A percentile compares a stretch with the other conserved stretches of the same genome.
Conservation (phyloP, 2,113 vertebrate genomes). For the Nerophis ophidion region DNA sequence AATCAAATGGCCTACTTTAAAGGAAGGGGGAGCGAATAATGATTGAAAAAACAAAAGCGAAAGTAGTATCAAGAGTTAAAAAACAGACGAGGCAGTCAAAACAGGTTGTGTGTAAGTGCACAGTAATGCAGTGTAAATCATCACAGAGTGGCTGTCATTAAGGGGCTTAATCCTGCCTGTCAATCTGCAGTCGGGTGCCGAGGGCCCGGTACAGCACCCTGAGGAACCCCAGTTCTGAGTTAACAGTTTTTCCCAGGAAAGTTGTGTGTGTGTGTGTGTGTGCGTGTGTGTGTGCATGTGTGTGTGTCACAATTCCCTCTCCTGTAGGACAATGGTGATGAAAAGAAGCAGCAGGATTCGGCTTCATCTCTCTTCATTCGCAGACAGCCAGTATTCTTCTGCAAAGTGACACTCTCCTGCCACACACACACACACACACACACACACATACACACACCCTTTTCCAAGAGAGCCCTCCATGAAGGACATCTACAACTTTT, state of each 20-base stretch:
- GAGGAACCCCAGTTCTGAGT: slow-evolving; percentile 54
- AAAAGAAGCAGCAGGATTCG: slow-evolving; percentile 58
- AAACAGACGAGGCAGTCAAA: slow-evolving; percentile 40
- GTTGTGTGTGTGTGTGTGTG: slow-evolving; percentile 11
- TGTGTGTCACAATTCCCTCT: slow-evolving; percentile 47
- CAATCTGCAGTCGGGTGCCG: slow-evolving; percentile 58
- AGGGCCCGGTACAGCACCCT: slow-evolving; percentile 47
- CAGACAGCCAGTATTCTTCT: slow-evolving; percentile 61
- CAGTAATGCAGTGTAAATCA: slow-evolving; percentile 64
- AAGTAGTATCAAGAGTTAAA: slow-evolving; percentile 42
- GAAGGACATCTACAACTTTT: no score
- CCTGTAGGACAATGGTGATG: slow-evolving; percentile 61
- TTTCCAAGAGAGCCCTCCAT: not conserved
- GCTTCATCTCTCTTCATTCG: slow-evolving; percentile 63
- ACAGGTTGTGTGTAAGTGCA: slow-evolving; percentile 35
- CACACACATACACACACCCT: not conserved
- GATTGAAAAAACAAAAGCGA: slow-evolving; percentile 3
- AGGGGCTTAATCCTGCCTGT: slow-evolving; percentile 46
- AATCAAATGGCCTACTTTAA: slow-evolving; percentile 40
- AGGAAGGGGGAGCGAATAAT: slow-evolving; percentile 1
- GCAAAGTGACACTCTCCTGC: slow-evolving; percentile 70
- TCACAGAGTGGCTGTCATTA: slow-evolving; percentile 58
- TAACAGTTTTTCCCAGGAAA: slow-evolving; percentile 52
- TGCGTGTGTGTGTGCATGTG: slow-evolving; percentile 4
- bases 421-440: slow-evolving; percentile 21